phyloP scores from a whole-genome alignment of 2,113 vertebrate genomes.

The Tupaia tana region DNA sequence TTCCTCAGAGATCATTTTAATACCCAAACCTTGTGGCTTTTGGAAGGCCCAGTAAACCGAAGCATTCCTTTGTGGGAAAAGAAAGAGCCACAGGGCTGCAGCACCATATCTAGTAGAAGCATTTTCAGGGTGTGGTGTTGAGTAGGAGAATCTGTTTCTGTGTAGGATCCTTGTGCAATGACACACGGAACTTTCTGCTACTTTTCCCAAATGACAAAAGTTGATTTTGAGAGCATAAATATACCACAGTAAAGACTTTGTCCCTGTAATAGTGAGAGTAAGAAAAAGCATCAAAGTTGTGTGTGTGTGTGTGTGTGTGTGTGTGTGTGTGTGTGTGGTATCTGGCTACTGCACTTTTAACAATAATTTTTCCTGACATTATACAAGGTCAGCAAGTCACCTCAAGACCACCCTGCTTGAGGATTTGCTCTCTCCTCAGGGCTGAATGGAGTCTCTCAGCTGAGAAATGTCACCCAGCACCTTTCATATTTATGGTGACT shows the following conservation, averaged over 20 bases:
- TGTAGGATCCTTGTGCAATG: not conserved
- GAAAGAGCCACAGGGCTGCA: not conserved
- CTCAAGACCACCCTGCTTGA: conserved; percentile 89
- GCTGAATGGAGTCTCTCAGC: conserved; percentile 87
- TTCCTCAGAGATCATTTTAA: not conserved
- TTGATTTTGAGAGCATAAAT: conserved; percentile 35
- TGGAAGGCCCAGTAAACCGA: not conserved
- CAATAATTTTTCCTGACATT: conserved; percentile 86
- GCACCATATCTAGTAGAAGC: not conserved
- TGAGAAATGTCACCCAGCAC: conserved; percentile 93
- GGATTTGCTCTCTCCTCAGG: conserved; percentile 84
- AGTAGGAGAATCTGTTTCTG: not conserved
- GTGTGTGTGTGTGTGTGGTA: conserved; percentile 17
- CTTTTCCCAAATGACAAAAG: not conserved
- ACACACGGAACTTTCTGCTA: not conserved
- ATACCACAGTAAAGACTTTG: conserved; percentile 58
- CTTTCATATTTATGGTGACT: conserved; percentile 92
- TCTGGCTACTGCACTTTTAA: conserved; percentile 90
- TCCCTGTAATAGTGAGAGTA: conserved; percentile 59
- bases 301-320: conserved; percentile 12
- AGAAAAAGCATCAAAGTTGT: conserved; percentile 74
- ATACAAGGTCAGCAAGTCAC: conserved; percentile 89
- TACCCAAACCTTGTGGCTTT: not conserved
- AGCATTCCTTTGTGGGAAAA: not conserved
- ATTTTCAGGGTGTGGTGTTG: not conserved